Evolutionary conservation across 2,888 invertebrate genomes (phyloP).

Genomic region (Clistopyga incitator): DNA sequence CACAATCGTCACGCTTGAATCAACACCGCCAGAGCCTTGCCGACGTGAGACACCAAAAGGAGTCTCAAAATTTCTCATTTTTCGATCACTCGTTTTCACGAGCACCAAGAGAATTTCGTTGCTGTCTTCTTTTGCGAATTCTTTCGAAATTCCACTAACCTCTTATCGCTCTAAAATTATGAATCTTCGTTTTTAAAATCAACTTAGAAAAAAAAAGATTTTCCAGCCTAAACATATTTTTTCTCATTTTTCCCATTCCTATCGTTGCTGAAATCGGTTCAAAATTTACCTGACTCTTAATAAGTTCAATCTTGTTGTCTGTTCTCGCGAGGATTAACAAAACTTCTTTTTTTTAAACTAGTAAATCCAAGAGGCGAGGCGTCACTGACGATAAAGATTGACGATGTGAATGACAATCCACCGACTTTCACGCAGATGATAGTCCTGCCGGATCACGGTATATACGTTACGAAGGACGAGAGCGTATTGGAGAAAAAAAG

Average conservation of each 20-base stretch:
- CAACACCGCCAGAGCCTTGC: slow-evolving; percentile 5
- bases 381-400: slow-evolving; percentile 88
- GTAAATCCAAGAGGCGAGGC: slow-evolving; percentile 92
- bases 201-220: no score
- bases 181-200: slow-evolving; percentile 1
- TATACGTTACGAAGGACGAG: slow-evolving; percentile 87
- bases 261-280: no score
- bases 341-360: slow-evolving; percentile 69
- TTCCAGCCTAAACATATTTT: no score
- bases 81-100: not conserved
- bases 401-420: slow-evolving; percentile 93
- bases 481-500: slow-evolving; percentile 79
- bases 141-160: not conserved
- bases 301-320: not conserved
- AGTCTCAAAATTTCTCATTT: slow-evolving; percentile 18
- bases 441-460: slow-evolving; percentile 88
- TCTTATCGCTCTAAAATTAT: not conserved
- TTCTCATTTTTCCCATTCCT: no score
- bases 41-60: slow-evolving; percentile 15
- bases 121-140: not conserved
- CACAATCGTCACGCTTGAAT: slow-evolving; percentile 61
- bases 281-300: not conserved
- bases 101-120: not conserved
- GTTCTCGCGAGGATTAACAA: not conserved
- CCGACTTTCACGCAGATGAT: slow-evolving; percentile 90